A percentile compares a stretch with the other conserved stretches of the same genome.
Conservation (phyloP, 2,888 invertebrate genomes). For the Cordilura impudica region DNA sequence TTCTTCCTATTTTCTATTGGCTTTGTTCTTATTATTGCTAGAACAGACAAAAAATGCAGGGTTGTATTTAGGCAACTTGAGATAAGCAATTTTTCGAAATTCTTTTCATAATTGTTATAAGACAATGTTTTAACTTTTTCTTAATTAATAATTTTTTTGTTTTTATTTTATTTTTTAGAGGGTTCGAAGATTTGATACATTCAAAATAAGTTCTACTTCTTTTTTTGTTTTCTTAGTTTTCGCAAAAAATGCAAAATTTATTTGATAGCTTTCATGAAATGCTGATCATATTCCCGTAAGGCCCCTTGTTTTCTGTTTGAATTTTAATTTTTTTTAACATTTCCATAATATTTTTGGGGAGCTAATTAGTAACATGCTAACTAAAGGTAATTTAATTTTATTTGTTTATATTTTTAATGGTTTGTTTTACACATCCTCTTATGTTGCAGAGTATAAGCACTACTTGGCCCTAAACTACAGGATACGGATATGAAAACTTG, state of each 20-base stretch:
- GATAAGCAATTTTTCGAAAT: too few species aligned
- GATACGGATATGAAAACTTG: conserved; percentile 35
- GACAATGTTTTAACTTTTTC: too few species aligned
- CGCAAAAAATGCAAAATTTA: too few species aligned
- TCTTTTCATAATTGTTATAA: too few species aligned
- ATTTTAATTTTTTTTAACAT: neutral
- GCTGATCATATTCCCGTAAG: too few species aligned
- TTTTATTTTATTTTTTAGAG: too few species aligned
- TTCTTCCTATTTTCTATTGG: neutral
- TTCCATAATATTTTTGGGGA: neutral
- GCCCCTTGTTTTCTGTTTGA: neutral
- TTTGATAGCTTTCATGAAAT: too few species aligned
- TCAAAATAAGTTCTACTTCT: too few species aligned
- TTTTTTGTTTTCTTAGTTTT: too few species aligned
- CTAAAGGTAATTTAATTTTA: conserved; percentile 50
- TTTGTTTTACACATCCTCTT: conserved; percentile 29
- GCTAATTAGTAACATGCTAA: conserved; percentile 32
- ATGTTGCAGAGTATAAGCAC: neutral
- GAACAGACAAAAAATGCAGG: neutral
- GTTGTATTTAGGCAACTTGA: neutral
- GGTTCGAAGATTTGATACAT: too few species aligned
- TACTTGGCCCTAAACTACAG: neutral
- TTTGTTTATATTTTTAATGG: conserved; percentile 48
- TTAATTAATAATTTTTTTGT: too few species aligned
- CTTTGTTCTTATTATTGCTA: neutral